A percentile compares a stretch with the other conserved stretches of the same genome.
These are phyloP conservation scores for Felis chaus DNA, from an alignment of 2,113 vertebrate genomes.

Conservation along the genomic window DNA sequence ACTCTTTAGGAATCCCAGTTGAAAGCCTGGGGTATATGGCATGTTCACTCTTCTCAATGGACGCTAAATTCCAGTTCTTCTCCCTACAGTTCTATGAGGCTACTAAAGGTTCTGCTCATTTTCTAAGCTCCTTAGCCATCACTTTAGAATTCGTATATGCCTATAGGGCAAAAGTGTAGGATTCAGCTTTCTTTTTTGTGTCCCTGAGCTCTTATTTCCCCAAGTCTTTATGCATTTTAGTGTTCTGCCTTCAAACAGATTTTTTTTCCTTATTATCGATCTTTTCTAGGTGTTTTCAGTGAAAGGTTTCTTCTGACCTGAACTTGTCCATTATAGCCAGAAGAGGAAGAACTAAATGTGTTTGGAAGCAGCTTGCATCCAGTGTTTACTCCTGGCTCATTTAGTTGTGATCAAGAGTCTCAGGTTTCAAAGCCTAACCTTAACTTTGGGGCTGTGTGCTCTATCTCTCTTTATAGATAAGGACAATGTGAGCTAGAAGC, in stretches of 20 bases:
- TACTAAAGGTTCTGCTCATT: not conserved
- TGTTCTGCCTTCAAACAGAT: not conserved
- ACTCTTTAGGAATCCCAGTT: not conserved
- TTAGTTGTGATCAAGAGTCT: not conserved
- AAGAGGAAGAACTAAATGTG: not conserved
- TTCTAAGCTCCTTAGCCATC: not conserved
- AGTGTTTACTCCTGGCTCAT: not conserved
- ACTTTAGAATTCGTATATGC: not conserved
- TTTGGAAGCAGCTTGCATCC: not conserved
- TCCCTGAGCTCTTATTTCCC: not conserved
- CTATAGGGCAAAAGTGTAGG: not conserved
- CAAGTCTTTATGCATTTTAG: not conserved
- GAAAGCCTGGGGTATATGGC: not conserved
- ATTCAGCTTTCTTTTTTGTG: not conserved
- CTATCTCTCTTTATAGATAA: not conserved
- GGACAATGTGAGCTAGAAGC: not conserved
- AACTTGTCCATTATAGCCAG: not conserved
- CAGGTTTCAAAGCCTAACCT: not conserved
- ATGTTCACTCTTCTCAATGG: not conserved
- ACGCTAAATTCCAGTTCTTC: not conserved
- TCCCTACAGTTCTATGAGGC: not conserved
- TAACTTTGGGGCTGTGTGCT: not conserved
- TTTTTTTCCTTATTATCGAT: not conserved
- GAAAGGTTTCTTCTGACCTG: not conserved
- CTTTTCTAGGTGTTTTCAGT: not conserved